Conservation (phyloP, 2,113 vertebrate species). For the Neofelis nebulosa region DNA sequence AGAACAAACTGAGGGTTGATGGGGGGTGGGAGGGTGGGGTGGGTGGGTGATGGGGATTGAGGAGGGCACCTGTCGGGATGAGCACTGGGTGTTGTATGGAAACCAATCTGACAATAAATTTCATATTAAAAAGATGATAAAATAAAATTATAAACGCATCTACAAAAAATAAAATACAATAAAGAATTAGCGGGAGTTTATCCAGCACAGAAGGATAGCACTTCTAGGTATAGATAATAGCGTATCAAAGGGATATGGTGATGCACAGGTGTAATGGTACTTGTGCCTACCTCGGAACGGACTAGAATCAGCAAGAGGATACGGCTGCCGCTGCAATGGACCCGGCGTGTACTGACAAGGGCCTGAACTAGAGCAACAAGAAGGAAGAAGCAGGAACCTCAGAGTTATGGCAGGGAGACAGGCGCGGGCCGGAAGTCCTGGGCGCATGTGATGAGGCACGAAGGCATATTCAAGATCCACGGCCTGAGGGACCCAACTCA, state of each 20-base stretch:
- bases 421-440: accelerated
- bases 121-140: no score
- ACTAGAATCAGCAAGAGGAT: neutral
- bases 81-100: no score
- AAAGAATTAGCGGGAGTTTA: neutral
- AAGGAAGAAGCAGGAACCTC: neutral
- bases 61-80: no score
- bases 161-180: no score
- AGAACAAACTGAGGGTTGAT: no score
- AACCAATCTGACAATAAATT: no score
- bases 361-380: neutral
- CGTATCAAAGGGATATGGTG: neutral
- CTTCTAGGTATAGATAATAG: neutral
- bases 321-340: neutral
- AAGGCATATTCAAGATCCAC: neutral
- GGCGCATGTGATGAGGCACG: neutral
- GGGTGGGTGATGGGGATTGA: no score
- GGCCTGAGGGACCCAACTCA: neutral
- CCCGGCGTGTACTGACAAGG: no score
- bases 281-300: neutral
- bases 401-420: neutral
- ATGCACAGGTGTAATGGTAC: neutral
- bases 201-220: neutral
- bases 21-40: no score
- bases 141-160: no score